Base-by-base conservation (phyloP, 2,113 vertebrate species). In the Maccullochella peelii region DNA sequence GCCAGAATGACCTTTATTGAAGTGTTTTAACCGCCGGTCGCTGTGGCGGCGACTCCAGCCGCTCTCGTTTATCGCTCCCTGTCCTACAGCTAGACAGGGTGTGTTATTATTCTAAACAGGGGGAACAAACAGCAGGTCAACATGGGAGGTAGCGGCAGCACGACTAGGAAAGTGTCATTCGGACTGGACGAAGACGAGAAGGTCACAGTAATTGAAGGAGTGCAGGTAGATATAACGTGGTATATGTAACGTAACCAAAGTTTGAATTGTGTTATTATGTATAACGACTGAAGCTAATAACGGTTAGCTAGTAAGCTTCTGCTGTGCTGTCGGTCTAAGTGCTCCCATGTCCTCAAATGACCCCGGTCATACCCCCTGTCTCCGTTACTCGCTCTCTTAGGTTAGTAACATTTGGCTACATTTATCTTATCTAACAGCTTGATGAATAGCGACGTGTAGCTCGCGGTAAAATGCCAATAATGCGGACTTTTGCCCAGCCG, bases 181-280 rank as follows among this genome's bases (percentile, higher is more conserved):
- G 97, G 95, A 21, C 71, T 97, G 92, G 97, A 98, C 66, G 96
- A 97, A 84, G 95, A 97, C 61, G 96, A 98, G 74, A 97, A 95
- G 92, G 96, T 98, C 90, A 97, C 96, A 40, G 97, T 99, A 86
- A 93, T 99, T 88, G 97, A 97, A 89, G 97, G 97, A 89, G 95
- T 99, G 85, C 95, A 96, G 98, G 98, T 98, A 95, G 25, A 68
- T 57, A 33, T 52, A 12, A 38, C 12, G 2, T 6, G 12, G 33
- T 33, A 33, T 33, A 33, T 33, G 33, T 33, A 33, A 67, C 5
- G 14, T 38, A 16, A 23, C 23, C 6, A 8, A 15, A 25, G 42
- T 80, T 61, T 75, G 8, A 71, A 0, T 69, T 44, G 6, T 71
- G 7, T 49, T 27, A 6, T 20, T 2, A 4, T 11, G 0, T 4